Conservation (phyloP, 2,113 vertebrate genomes). For the Phaethornis superciliosus region DNA sequence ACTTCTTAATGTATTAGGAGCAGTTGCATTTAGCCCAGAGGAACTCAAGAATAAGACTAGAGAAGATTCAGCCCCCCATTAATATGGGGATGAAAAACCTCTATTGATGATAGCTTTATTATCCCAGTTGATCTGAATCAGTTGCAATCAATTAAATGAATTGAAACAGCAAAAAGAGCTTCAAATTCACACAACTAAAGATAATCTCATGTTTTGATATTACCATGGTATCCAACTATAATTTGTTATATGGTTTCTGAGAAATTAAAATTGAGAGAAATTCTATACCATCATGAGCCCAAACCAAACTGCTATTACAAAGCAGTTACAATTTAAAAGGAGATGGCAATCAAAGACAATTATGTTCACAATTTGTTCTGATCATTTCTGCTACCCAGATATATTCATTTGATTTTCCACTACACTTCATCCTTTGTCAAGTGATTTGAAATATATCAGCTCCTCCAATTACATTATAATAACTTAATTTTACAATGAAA, state of each 20-base stretch:
- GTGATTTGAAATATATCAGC: slow-evolving; percentile 43
- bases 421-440: slow-evolving; percentile 39
- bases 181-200: background rate
- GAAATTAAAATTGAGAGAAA: background rate
- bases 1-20: background rate
- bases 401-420: slow-evolving; percentile 28
- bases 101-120: background rate
- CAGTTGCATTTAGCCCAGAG: background rate
- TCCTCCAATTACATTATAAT: slow-evolving; percentile 36
- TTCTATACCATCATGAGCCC: background rate
- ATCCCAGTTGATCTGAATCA: background rate
- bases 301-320: background rate
- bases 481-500: slow-evolving; percentile 57
- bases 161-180: background rate
- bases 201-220: background rate
- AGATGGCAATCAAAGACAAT: background rate
- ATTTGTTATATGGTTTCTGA: background rate
- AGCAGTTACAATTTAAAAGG: background rate
- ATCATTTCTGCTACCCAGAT: background rate
- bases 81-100: background rate
- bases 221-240: background rate
- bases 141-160: background rate
- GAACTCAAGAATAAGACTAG: background rate
- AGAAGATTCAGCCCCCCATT: background rate
- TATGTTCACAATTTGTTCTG: background rate